Base-by-base conservation (phyloP, 2,113 vertebrate species). In the Phasianus colchicus region DNA sequence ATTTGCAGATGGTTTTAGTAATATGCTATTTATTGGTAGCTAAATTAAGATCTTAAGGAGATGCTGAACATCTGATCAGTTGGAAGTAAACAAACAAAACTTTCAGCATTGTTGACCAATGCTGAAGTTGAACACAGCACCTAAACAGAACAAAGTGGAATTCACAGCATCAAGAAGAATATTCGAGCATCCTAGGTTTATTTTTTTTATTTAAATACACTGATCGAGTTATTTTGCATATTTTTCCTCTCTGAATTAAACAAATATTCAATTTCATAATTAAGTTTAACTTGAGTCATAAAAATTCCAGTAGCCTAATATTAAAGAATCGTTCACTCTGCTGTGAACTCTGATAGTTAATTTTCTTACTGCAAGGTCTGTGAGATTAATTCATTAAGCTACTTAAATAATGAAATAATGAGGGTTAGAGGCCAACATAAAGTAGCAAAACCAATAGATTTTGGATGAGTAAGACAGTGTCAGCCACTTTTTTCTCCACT, bases 351-450 rank as follows among this genome's bases (percentile, higher is more conserved):
- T 78, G 50, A 91, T 47, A 30, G 76, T 67, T 93, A 81, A 92
- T 94, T 93, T 88, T 90, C 61, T 95, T 84, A 92, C 67, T 80
- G 64, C 65, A 88, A 94, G 76, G 76, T 83, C 86, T 93, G 60
- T 76, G 72, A 93, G 80, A 95, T 88, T 86, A 96, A 94, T 96
- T 93, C 34, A 92, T 93, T 93, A 95, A 75, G 52, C 47, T 78
- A 55, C 65, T 88, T 86, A 93, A 93, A 88, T 84, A 89, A 83
- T 58, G 83, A 93, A 93, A 88, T 84, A 89, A 83, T 42, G 83
- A 83, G 48, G 29, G 66, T 61, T 73, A 34, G 18, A 91, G 25
- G 60, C n/a, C 67, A 95, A 75, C 2, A 5, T n/a, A 85, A 42
- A 67, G 64, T 83, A 77, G 60, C 10, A 24, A 77, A 69, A 0